phyloP scores from a whole-genome alignment of 1,140 invertebrate genomes.

The Aphelinus certus region DNA sequence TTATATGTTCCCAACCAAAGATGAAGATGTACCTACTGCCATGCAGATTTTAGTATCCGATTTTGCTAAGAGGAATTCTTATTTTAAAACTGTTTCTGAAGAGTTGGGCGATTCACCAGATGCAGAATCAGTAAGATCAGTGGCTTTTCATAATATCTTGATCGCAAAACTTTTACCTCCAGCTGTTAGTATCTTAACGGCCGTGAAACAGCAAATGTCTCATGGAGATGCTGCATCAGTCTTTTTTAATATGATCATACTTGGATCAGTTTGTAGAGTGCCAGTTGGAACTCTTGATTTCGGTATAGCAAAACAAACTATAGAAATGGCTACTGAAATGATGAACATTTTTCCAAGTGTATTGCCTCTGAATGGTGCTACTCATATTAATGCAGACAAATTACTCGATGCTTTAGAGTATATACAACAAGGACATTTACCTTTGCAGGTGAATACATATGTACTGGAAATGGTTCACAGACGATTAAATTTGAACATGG shows the following conservation, averaged over 20 bases:
- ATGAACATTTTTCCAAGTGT: conserved; percentile 51
- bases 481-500: conserved; percentile 53
- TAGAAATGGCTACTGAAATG: conserved; percentile 58
- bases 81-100: conserved; percentile 56
- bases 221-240: conserved; percentile 53
- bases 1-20: conserved; percentile 68
- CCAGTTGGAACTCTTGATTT: conserved; percentile 50
- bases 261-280: conserved; percentile 60
- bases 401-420: conserved; percentile 52
- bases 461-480: conserved; percentile 62
- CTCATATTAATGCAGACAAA: conserved; percentile 56
- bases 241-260: conserved; percentile 61
- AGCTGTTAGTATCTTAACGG: conserved; percentile 50
- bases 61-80: conserved; percentile 62
- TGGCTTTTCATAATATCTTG: conserved; percentile 59
- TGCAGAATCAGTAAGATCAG: conserved; percentile 51
- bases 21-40: conserved; percentile 62
- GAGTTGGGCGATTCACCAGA: conserved; percentile 54
- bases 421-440: conserved; percentile 52
- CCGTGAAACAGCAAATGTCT: conserved; percentile 51
- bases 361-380: conserved; percentile 45
- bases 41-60: conserved; percentile 65
- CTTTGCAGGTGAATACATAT: conserved; percentile 59
- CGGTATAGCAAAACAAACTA: conserved; percentile 50
- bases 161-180: conserved; percentile 54